Conservation (phyloP, 2,113 vertebrate species). For the Muscicapa adusta region DNA sequence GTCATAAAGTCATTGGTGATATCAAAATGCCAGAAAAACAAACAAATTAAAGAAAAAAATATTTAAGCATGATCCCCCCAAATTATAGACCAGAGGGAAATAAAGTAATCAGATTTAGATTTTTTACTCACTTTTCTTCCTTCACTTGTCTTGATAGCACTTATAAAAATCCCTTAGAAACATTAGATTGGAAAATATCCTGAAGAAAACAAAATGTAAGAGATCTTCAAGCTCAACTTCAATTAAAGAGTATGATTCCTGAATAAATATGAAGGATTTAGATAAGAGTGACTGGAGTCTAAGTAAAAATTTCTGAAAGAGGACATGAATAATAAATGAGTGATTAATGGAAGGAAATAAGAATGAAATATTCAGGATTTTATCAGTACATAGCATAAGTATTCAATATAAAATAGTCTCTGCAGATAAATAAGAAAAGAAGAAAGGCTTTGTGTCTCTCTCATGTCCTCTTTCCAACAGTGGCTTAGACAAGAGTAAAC, state of each 20-base stretch:
- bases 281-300: background rate
- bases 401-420: background rate
- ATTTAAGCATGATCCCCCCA: background rate
- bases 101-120: background rate
- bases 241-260: background rate
- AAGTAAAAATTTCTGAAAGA: background rate
- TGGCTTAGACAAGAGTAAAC: background rate
- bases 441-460: background rate
- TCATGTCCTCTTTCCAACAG: background rate
- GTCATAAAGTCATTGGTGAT: background rate
- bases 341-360: background rate
- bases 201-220: background rate
- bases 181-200: background rate
- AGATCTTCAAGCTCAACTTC: background rate
- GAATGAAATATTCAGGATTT: background rate
- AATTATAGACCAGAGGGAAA: background rate
- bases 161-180: background rate
- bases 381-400: background rate
- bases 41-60: background rate
- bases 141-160: background rate
- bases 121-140: background rate
- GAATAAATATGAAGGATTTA: constrained; percentile 36
- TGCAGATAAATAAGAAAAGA: background rate
- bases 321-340: constrained; percentile 13
- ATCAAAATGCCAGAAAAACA: background rate